A percentile compares a stretch with the other conserved stretches of the same genome.
These are phyloP conservation scores for Chiroxiphia lanceolata DNA, from an alignment of 2,797 vertebrate genomes.

Conservation along the genomic window DNA sequence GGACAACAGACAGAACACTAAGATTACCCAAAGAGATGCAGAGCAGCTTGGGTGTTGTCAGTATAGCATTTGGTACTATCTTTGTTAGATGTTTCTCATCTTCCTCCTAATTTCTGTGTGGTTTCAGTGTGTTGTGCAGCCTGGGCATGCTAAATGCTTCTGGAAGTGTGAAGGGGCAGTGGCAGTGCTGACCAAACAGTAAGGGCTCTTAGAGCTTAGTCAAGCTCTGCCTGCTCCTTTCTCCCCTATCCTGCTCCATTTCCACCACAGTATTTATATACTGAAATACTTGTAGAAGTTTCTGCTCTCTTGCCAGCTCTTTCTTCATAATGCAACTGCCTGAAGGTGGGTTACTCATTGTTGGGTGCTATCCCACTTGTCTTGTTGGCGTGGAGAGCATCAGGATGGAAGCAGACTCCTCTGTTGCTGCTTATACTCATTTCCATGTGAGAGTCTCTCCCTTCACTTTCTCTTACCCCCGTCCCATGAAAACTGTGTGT, in stretches of 20 bases:
- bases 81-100: background rate
- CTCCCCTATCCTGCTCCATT: background rate
- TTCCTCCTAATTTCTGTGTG: background rate
- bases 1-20: background rate
- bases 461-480: background rate
- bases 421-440: background rate
- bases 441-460: background rate
- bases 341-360: background rate
- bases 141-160: background rate
- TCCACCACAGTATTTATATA: background rate
- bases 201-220: background rate
- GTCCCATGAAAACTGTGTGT: background rate
- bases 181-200: fast-evolving
- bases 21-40: background rate
- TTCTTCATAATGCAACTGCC: background rate
- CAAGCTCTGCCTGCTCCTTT: background rate
- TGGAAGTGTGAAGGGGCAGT: background rate
- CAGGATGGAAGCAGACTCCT: background rate
- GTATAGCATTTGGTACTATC: background rate
- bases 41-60: background rate
- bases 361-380: background rate
- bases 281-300: background rate
- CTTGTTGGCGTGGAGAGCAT: background rate
- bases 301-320: background rate
- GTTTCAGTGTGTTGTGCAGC: background rate